A percentile compares a stretch with the other conserved stretches of the same genome.
Evolutionary conservation across 2,113 vertebrate species (phyloP).

Genomic region (Alces alces): DNA sequence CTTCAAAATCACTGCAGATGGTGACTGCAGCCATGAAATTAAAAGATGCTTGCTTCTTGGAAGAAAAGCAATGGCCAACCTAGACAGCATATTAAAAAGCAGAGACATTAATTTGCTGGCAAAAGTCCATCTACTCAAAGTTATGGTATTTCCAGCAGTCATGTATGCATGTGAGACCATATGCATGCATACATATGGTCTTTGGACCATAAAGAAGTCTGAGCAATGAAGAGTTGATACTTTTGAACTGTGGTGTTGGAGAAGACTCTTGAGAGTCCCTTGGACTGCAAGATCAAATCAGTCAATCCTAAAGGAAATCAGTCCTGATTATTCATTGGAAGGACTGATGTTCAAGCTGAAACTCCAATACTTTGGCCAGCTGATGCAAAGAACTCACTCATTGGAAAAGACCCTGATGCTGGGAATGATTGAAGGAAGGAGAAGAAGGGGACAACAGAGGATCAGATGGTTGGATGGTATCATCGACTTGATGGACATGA

Average conservation of each 20-base stretch:
- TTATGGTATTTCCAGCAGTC: not conserved
- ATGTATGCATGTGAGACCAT: not conserved
- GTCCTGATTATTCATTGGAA: not conserved
- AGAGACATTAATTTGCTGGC: not conserved
- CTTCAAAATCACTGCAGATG: not conserved
- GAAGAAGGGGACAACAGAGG: not conserved
- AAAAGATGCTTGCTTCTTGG: not conserved
- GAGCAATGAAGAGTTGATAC: not conserved
- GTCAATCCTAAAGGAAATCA: not conserved
- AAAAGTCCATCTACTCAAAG: not conserved
- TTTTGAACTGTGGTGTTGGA: not conserved
- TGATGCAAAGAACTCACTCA: not conserved
- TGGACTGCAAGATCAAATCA: not conserved
- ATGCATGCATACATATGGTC: too few species aligned
- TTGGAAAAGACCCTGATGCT: not conserved
- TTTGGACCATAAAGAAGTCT: not conserved
- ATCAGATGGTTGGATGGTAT: not conserved
- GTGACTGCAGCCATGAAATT: not conserved
- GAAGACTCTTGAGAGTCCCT: not conserved
- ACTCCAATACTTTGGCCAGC: not conserved
- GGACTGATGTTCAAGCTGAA: not conserved
- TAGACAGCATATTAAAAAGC: not conserved
- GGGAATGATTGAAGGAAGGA: not conserved
- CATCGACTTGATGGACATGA: fast-evolving
- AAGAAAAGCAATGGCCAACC: not conserved